These are phyloP conservation scores for Spodoptera littoralis DNA, from an alignment of 2,888 invertebrate species.

Conservation along the genomic window DNA sequence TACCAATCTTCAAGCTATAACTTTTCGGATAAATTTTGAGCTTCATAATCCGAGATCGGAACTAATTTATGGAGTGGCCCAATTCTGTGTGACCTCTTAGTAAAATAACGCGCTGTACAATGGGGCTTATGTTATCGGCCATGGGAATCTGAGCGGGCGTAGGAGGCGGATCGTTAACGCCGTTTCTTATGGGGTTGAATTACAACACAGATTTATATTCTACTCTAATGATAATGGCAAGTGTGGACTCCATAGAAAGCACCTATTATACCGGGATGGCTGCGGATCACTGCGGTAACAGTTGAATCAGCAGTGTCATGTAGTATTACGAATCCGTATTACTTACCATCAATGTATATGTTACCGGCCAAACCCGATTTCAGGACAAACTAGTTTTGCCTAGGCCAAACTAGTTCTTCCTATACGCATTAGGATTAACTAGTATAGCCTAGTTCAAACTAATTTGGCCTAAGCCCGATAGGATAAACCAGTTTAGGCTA, in stretches of 20 bases:
- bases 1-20: constrained; percentile 68
- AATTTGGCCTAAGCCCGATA: no score
- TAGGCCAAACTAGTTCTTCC: no score
- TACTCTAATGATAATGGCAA: constrained; percentile 54
- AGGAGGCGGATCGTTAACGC: constrained; percentile 65
- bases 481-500: no score
- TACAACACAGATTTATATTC: constrained; percentile 58
- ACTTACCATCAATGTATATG: no score
- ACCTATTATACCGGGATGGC: constrained; percentile 29
- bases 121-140: constrained; percentile 62
- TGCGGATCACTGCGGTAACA: constrained; percentile 17
- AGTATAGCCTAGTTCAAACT: no score
- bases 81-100: constrained; percentile 66
- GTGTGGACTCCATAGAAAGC: constrained; percentile 39
- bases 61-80: constrained; percentile 74
- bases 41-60: constrained; percentile 74
- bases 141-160: constrained; percentile 55
- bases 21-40: constrained; percentile 72
- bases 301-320: neutral
- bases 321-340: constrained; percentile 13
- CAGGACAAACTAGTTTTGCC: no score
- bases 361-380: no score
- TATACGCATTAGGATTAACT: no score
- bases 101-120: constrained; percentile 66
- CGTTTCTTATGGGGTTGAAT: constrained; percentile 61